Evolutionary conservation across 2,888 invertebrate species (phyloP), one percentile per base, ranked within the genome.

Genomic region (Pegoplata infirma): DNA sequence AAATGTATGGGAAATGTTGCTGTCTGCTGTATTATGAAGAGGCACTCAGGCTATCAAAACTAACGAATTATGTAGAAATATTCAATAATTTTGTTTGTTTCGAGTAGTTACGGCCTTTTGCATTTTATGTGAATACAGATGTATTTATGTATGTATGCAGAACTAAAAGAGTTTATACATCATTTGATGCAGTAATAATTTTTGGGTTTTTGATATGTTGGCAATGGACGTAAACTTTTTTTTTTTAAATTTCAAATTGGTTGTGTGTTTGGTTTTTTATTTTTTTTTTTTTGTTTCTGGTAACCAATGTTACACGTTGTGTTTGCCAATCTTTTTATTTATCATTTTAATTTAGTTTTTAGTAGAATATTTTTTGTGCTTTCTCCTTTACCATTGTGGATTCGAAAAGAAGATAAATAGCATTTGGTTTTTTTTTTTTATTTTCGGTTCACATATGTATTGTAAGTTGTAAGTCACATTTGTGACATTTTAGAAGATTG

Each of bases 181-280:
- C 56, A 64, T 64, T 73, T 64, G 68, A 69, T 78, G 77, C 77
- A 78, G 68, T 78, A 78, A 78, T 73, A 64, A 73, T 74, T 77
- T 73, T n/a, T 7, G 28, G 19, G 36, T 69, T 64, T 77, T 19
- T 73, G 46, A 69, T 78, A 44, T 63, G 51, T 69, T 78, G 77
- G 63, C 77, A 77, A 71, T n/a, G 44, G 44, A n/a, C 23, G n/a
- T 19, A 25, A 40, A 40, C 16, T 17, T 14, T 58, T 36, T 10
- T 36, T 46, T 47, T 53, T 55, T 16, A n/a, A n/a, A n/a, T 14
- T 16, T 55, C 0, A 10, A 10, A 12, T 53, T 40, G 17, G 21
- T 44, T 46, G 14, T 64, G 19, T 7, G 5, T 14, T 16, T 63
- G 19, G n/a, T 47, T 63, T 73, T 64, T 47, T n/a, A n/a, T n/a